phyloP scores from a whole-genome alignment of 2,888 invertebrate species.

The Emmelina monodactyla region DNA sequence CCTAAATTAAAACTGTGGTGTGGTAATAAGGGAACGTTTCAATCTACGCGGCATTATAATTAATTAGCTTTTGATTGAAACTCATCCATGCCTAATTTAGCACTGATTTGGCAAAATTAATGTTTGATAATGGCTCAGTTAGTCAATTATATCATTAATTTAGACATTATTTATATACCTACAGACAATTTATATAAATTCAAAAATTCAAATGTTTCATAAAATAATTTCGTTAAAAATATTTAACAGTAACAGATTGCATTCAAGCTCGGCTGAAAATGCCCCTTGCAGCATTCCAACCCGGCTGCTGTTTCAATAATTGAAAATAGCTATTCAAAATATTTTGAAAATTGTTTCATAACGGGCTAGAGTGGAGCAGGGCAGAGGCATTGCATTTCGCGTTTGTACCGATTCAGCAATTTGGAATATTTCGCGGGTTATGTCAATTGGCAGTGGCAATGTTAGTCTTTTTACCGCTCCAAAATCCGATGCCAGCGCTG shows the following conservation, averaged over 20 bases:
- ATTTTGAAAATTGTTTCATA: constrained; percentile 66
- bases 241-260: constrained; percentile 27
- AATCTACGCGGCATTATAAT: constrained; percentile 3
- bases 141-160: no score
- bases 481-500: neutral
- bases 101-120: no score
- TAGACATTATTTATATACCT: no score
- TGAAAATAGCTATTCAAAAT: constrained; percentile 66
- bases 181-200: no score
- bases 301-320: constrained; percentile 57
- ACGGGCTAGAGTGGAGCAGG: constrained; percentile 34
- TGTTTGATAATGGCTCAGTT: no score
- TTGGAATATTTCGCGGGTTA: constrained; percentile 43
- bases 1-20: constrained; percentile 25
- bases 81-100: no score
- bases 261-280: constrained; percentile 9
- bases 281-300: constrained; percentile 43
- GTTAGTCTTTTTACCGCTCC: neutral
- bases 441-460: constrained; percentile 30
- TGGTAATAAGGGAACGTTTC: constrained; percentile 13
- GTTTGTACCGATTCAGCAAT: constrained; percentile 39
- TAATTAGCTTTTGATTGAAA: constrained; percentile 4
- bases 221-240: constrained; percentile 18
- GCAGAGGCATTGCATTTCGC: constrained; percentile 34
- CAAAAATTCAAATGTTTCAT: no score